Conservation (phyloP, 1,140 invertebrate genomes). For the Physella acuta region DNA sequence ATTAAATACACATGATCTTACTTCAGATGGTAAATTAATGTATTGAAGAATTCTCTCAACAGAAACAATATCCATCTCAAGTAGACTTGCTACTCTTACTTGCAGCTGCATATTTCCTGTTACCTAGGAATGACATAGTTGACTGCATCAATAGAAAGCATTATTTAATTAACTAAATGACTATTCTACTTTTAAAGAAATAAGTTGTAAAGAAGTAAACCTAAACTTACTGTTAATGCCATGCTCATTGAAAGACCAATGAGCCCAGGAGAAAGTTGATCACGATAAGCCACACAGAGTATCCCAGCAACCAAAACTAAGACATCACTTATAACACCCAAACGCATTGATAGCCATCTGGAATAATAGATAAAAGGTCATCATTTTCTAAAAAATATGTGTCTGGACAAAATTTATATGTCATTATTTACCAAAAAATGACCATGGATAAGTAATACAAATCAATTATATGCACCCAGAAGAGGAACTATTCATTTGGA, state of each 20-base stretch:
- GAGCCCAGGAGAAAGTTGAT: conserved; percentile 12
- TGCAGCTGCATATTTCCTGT: conserved; percentile 17
- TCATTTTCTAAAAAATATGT: too few relatives aligned
- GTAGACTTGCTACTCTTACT: conserved; percentile 89
- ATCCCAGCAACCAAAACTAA: conserved; percentile 7
- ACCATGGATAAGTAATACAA: background rate
- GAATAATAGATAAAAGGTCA: too few relatives aligned
- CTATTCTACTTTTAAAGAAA: background rate
- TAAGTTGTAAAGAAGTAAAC: background rate
- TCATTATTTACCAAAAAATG: background rate
- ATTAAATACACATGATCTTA: conserved; percentile 4
- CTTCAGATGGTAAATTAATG: conserved; percentile 37
- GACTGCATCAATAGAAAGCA: background rate
- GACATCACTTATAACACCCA: conserved; percentile 1
- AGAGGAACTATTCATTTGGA: background rate
- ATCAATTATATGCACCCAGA: background rate
- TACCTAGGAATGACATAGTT: background rate
- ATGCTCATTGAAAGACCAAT: conserved; percentile 9
- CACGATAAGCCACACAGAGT: conserved; percentile 1
- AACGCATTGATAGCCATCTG: conserved; percentile 15
- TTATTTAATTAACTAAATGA: background rate
- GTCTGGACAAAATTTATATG: background rate
- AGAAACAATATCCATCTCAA: conserved; percentile 96
- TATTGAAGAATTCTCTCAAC: conserved; percentile 94
- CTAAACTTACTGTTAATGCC: conserved; percentile 4